These are phyloP conservation scores for Onychomys leucogaster DNA, from an alignment of 2,797 vertebrate genomes.

Conservation along the genomic window DNA sequence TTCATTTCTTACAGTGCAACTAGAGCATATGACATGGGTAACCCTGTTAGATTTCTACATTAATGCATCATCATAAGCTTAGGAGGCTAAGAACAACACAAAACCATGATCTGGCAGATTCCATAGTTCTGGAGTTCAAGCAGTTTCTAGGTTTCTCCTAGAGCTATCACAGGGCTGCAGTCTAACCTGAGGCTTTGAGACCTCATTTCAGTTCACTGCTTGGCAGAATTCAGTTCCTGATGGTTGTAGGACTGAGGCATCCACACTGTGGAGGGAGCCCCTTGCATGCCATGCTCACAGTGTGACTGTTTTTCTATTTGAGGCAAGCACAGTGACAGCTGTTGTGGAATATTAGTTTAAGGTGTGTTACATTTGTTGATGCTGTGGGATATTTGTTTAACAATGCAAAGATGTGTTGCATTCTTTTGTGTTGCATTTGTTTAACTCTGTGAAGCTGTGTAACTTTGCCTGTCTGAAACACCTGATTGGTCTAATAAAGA, in stretches of 20 bases:
- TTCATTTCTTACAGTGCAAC: not conserved
- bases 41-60: no score
- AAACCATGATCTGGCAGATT: not conserved
- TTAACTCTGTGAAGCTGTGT: no score
- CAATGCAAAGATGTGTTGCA: no score
- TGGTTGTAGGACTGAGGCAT: not conserved
- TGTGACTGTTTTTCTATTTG: not conserved
- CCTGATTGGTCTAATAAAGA: no score
- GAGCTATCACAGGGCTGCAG: not conserved
- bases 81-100: not conserved
- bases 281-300: not conserved
- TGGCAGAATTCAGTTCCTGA: not conserved
- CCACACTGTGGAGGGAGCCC: not conserved
- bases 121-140: not conserved
- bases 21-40: not conserved
- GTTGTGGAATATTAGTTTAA: no score
- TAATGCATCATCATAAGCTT: not conserved
- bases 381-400: no score
- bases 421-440: no score
- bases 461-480: no score
- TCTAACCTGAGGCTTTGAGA: not conserved
- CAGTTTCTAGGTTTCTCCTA: not conserved
- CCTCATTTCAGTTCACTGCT: no score
- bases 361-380: no score
- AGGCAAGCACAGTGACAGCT: not conserved